Evolutionary conservation across 1,140 invertebrate genomes (phyloP), one percentile per base, ranked within the genome.

Genomic region (Orchesella cincta): DNA sequence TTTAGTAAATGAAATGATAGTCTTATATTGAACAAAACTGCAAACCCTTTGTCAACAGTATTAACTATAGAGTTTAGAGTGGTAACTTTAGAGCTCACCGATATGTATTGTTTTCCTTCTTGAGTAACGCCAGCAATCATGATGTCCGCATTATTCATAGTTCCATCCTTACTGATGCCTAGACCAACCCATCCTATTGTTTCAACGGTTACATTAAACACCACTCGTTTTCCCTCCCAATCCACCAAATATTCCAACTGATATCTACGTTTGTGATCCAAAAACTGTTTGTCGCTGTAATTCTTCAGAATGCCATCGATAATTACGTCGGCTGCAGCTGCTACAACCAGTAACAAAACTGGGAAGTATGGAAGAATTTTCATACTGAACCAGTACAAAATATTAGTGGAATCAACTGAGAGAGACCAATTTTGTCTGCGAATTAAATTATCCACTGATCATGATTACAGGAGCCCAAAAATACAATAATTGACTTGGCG

Each of bases 181-280:
- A 75, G n/a, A 2, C 74, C 74, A n/a, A 64, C 29, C 74, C 74
- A 75, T 12, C 74, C 74, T 2, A 5, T 18, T 3, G 74, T 75
- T 12, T 12, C 57, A 23, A 34, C 31, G 23, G 26, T 54, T 23
- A 54, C 26, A 26, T 73, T 54, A 31, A 73, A 73, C 1, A 39
- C 1, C 33, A 73, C 29, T 3, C 3, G 23, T 31, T 33, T 29
- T 18, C 33, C 2, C 2, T 5, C 12, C 62, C 62, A 67, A 23
- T 67, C 62, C 2, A 67, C 33, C 8, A 14, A 18, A 26, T 29
- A 67, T 23, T 67, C 28, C 28, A 67, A 33, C 5, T 31, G 62
- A 23, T 67, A 67, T 3, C 33, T 29, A 31, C 23, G 28, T 12
- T 33, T 29, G 1, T 5, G 12, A 23, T 67, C 62, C 8, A 67